Conservation (phyloP, 1,140 invertebrate genomes). For the Lineus longissimus region DNA sequence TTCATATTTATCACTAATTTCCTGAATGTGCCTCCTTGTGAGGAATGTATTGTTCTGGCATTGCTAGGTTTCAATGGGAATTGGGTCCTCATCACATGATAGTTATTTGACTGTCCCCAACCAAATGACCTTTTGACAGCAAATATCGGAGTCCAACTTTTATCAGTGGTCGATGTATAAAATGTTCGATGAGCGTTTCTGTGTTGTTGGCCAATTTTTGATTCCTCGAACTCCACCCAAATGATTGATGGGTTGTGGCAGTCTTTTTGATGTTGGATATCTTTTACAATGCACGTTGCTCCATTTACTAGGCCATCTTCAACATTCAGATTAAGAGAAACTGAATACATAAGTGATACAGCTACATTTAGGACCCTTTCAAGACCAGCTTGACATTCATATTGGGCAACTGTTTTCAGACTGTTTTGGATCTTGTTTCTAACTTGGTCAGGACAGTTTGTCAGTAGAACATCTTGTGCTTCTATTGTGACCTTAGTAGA, state of each 20-base stretch:
- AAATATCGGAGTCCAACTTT: too few relatives aligned
- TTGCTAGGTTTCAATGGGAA: too few relatives aligned
- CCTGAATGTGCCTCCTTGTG: too few relatives aligned
- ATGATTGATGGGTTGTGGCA: neutral
- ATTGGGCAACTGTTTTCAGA: neutral
- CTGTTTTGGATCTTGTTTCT: neutral
- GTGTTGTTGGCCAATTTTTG: neutral
- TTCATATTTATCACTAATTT: too few relatives aligned
- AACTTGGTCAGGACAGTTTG: neutral
- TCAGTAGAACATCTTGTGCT: neutral
- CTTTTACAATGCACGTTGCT: neutral
- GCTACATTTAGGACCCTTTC: neutral
- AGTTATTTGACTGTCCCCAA: too few relatives aligned
- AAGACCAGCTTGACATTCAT: neutral
- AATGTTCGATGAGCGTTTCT: neutral
- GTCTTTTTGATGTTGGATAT: neutral
- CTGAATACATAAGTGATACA: neutral
- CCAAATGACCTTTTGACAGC: too few relatives aligned
- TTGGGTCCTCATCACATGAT: too few relatives aligned
- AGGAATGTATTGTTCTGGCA: too few relatives aligned
- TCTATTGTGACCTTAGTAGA: conserved; percentile 3
- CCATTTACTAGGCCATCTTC: neutral
- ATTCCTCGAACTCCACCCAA: neutral
- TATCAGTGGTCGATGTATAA: too few relatives aligned
- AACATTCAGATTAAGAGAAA: neutral